Evolutionary conservation across 2,113 vertebrate genomes (phyloP).

Genomic region (Polyodon spathula): DNA sequence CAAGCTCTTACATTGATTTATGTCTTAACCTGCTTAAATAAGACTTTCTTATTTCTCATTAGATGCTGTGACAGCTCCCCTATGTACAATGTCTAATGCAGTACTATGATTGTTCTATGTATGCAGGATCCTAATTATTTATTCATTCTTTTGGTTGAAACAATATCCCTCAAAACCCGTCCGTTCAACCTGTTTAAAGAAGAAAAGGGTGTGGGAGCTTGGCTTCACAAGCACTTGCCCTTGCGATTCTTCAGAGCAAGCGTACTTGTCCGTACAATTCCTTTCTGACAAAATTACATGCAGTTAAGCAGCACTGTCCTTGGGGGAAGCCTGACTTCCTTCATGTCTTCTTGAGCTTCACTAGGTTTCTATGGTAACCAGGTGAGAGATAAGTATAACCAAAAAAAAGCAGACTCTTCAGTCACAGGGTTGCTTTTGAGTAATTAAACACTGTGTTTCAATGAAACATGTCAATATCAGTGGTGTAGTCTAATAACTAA

Average conservation of each 20-base stretch:
- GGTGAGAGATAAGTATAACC: background rate
- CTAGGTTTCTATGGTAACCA: constrained; percentile 14
- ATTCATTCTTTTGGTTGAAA: no score
- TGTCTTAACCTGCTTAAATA: background rate
- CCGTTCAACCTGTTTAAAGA: no score
- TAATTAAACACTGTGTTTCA: no score
- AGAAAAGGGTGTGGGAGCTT: no score
- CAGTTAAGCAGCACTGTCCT: background rate
- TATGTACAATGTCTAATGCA: no score
- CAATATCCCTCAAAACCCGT: no score
- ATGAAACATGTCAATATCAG: no score
- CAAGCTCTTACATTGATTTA: constrained; percentile 5
- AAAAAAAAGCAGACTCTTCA: no score
- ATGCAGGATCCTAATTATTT: no score
- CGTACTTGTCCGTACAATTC: background rate
- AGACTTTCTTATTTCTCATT: background rate
- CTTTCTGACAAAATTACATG: background rate
- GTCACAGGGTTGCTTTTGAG: background rate
- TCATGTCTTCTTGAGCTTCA: constrained; percentile 9
- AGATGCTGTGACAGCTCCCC: background rate
- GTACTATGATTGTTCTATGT: no score
- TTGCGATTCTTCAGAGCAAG: background rate
- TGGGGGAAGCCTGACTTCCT: constrained; percentile 4
- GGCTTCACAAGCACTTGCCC: no score
- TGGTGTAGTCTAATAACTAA: no score